phyloP scores from a whole-genome alignment of 2,888 invertebrate genomes.

The Plebejus anna region DNA sequence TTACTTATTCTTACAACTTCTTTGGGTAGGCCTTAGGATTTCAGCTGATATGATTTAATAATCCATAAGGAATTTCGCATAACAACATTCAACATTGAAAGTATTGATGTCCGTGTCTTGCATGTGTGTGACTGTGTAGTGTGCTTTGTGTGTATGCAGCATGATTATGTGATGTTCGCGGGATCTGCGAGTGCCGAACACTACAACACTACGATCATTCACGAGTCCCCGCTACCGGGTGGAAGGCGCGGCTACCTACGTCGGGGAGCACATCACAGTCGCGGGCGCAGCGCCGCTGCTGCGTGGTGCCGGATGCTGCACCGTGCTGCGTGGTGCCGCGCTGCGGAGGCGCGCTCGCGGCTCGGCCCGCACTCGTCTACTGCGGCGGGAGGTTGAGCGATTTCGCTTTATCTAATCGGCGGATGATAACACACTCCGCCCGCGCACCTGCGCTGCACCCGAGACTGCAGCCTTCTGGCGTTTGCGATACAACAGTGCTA shows the following conservation, averaged over 20 bases:
- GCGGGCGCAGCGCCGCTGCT: slow-evolving; percentile 31
- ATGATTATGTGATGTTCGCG: not conserved
- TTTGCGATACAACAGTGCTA: not conserved
- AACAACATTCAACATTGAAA: too few species aligned
- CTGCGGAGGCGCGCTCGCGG: slow-evolving; percentile 39
- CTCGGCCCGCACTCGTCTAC: slow-evolving; percentile 50
- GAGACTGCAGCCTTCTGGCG: slow-evolving; percentile 21
- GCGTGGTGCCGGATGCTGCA: not conserved
- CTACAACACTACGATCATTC: slow-evolving; percentile 1
- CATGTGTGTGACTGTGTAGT: not conserved
- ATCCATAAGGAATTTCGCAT: too few species aligned
- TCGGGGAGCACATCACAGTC: slow-evolving; percentile 14
- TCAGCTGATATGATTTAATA: too few species aligned
- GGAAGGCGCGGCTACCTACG: not conserved
- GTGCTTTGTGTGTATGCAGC: not conserved
- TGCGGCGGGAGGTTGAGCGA: slow-evolving; percentile 51
- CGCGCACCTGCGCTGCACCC: slow-evolving; percentile 35
- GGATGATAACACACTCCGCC: slow-evolving; percentile 52
- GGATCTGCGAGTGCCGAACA: not conserved
- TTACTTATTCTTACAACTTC: not conserved
- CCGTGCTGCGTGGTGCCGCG: slow-evolving; percentile 30
- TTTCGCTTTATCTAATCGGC: slow-evolving; percentile 69
- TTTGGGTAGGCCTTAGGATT: not conserved
- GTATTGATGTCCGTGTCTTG: not conserved
- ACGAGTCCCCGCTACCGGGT: not conserved